Conservation (phyloP, 1,140 invertebrate genomes). For the Trichonephila clavipes region DNA sequence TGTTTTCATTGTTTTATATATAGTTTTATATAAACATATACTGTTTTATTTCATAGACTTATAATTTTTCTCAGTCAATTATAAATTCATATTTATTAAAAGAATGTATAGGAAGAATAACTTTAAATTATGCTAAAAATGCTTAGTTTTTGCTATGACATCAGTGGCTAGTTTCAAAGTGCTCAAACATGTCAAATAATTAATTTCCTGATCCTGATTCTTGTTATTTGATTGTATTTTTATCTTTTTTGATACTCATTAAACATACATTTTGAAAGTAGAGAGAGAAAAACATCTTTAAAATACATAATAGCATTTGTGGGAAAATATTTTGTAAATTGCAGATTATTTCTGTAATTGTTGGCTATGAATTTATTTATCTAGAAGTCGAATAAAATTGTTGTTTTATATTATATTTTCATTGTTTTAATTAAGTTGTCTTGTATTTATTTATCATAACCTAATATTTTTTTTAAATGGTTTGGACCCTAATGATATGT, state of each 20-base stretch:
- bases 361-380: constrained; percentile 10
- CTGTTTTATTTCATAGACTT: too few species aligned
- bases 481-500: too few species aligned
- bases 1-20: too few species aligned
- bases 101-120: too few species aligned
- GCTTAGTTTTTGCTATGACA: background rate
- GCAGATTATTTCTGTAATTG: background rate
- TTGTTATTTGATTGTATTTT: constrained; percentile 19
- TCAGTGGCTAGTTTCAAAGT: background rate
- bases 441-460: background rate
- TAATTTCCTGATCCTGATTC: background rate
- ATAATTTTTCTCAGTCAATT: too few species aligned
- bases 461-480: too few species aligned
- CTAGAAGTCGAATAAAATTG: constrained; percentile 1
- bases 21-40: too few species aligned
- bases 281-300: background rate
- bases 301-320: background rate
- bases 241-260: constrained; percentile 8
- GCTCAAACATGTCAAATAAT: background rate
- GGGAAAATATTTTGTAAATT: background rate
- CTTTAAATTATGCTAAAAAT: background rate
- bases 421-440: background rate
- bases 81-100: too few species aligned
- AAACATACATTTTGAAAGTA: constrained; percentile 5
- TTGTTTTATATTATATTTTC: background rate